phyloP scores from a whole-genome alignment of 2,888 invertebrate species.

The Linnaemya vulpina region DNA sequence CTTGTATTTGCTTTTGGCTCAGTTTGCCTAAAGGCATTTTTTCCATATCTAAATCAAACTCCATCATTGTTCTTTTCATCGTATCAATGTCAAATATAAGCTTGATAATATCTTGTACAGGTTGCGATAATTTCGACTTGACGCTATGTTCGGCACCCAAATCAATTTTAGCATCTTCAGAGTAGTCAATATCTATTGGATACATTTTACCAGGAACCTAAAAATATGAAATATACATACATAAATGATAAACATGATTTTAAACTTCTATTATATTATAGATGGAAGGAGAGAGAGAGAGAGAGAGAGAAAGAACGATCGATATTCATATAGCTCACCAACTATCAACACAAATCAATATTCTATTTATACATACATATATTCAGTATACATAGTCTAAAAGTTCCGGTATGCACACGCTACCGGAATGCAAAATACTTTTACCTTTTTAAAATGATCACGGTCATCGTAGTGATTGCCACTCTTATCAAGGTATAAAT shows the following conservation, averaged over 20 bases:
- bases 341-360: too few species aligned
- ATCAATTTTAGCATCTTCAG: slow-evolving; percentile 84
- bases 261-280: too few species aligned
- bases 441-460: slow-evolving; percentile 86
- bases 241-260: too few species aligned
- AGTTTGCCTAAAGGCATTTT: slow-evolving; percentile 99
- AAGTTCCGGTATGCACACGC: too few species aligned
- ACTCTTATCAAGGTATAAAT: slow-evolving; percentile 89
- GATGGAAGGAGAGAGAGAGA: too few species aligned
- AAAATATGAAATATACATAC: slow-evolving; percentile 6
- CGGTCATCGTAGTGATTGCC: slow-evolving; percentile 91
- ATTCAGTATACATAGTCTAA: too few species aligned
- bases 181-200: slow-evolving; percentile 95
- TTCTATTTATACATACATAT: too few species aligned
- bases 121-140: slow-evolving; percentile 87
- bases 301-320: too few species aligned
- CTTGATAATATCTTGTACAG: slow-evolving; percentile 92
- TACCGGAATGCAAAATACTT: too few species aligned
- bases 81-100: slow-evolving; percentile 94
- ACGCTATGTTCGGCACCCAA: slow-evolving; percentile 81
- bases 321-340: too few species aligned
- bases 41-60: slow-evolving; percentile 97
- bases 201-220: slow-evolving; percentile 86
- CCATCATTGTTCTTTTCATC: slow-evolving; percentile 96
- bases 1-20: slow-evolving; percentile 93